A percentile compares a stretch with the other conserved stretches of the same genome.
Evolutionary conservation across 2,113 vertebrate genomes (phyloP).

Genomic region (Vombatus ursinus): DNA sequence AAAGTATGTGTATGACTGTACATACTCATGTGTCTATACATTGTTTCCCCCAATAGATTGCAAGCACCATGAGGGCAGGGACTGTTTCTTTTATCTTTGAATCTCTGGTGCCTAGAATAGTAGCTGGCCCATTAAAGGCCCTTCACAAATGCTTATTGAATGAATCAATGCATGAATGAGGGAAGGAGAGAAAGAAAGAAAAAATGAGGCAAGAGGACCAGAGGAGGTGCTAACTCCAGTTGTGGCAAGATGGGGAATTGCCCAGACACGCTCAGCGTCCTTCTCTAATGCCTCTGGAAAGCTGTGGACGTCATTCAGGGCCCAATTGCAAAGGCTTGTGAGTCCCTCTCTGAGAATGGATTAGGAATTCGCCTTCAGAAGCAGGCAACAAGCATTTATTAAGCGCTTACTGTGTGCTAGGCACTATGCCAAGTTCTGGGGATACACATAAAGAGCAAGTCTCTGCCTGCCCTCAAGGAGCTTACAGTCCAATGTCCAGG

Average conservation of each 20-base stretch:
- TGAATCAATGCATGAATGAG: background rate
- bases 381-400: too few relatives aligned
- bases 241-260: background rate
- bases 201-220: background rate
- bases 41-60: background rate
- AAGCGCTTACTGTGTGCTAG: background rate
- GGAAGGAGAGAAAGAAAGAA: conserved; percentile 3
- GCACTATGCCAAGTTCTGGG: background rate
- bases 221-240: background rate
- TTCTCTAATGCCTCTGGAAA: background rate
- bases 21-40: background rate
- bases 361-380: conserved; percentile 52
- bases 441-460: background rate
- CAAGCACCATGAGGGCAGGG: background rate
- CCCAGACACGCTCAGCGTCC: background rate
- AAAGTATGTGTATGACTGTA: background rate
- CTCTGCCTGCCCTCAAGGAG: background rate
- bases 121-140: too few relatives aligned
- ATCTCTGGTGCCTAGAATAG: background rate
- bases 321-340: conserved; percentile 37
- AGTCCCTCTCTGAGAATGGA: conserved; percentile 48
- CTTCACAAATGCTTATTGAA: background rate
- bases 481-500: background rate
- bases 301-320: conserved; percentile 38
- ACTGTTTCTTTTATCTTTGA: background rate